Percentiles rank a stretch among this genome's conserved stretches.
Conservation (phyloP, 53 echinoderm and acorn worm genomes). For the Echinometra lucunter region DNA sequence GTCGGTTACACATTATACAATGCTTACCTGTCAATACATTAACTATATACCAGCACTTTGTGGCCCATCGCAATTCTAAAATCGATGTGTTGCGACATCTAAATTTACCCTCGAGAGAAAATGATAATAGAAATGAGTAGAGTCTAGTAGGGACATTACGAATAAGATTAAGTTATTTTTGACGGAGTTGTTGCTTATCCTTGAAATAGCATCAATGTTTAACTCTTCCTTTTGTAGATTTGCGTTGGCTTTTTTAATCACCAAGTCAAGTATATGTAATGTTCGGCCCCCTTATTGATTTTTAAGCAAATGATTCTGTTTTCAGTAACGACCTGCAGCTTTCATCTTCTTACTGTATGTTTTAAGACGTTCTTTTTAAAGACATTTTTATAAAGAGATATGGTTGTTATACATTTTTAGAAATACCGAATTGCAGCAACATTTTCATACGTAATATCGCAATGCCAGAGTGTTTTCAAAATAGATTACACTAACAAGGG, state of each 20-base stretch:
- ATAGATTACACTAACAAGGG: too few species aligned
- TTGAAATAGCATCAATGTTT: not conserved
- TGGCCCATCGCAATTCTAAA: not conserved
- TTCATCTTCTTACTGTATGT: not conserved
- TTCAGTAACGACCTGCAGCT: not conserved
- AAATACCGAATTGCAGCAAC: too few species aligned
- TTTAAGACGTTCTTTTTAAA: not conserved
- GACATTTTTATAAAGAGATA: too few species aligned
- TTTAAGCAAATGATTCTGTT: not conserved
- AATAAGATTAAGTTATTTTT: not conserved
- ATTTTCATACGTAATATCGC: too few species aligned
- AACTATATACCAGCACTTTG: not conserved
- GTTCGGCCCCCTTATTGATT: not conserved
- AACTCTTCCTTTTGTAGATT: not conserved
- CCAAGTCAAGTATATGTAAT: constrained; percentile 7
- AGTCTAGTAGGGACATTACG: not conserved
- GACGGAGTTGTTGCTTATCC: not conserved
- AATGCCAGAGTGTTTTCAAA: too few species aligned
- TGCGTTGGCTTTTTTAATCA: not conserved
- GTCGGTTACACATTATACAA: not conserved
- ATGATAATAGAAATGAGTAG: not conserved
- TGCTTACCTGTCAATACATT: not conserved
- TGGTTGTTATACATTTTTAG: too few species aligned
- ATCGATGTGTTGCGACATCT: not conserved
- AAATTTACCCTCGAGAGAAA: not conserved